phyloP scores from a whole-genome alignment of 2,888 invertebrate species.

The Pycnomerus fuliginosus region DNA sequence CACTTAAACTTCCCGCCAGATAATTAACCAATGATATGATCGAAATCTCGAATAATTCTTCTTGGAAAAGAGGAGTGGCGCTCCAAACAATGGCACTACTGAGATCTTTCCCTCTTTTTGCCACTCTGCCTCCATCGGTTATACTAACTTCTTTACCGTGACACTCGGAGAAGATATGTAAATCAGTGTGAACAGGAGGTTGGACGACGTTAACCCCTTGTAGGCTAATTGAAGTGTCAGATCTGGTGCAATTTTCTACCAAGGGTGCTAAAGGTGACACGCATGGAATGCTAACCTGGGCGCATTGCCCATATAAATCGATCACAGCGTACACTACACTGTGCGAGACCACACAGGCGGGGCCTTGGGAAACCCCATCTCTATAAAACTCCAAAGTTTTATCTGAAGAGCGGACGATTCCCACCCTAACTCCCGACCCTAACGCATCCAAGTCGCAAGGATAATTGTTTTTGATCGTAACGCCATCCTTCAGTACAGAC shows the following conservation, averaged over 20 bases:
- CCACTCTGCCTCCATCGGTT: constrained; percentile 61
- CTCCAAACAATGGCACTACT: constrained; percentile 64
- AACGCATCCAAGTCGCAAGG: constrained; percentile 82
- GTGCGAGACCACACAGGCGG: constrained; percentile 78
- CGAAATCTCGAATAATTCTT: constrained; percentile 79
- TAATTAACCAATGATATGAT: constrained; percentile 63
- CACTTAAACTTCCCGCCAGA: constrained; percentile 72
- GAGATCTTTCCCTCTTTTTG: constrained; percentile 57
- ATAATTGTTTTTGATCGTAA: constrained; percentile 81
- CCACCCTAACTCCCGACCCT: constrained; percentile 75
- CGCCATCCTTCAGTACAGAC: constrained; percentile 88
- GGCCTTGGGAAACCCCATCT: constrained; percentile 84
- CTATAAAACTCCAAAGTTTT: constrained; percentile 82
- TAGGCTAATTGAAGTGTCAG: constrained; percentile 49
- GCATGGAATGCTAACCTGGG: constrained; percentile 69
- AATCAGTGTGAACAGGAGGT: constrained; percentile 45
- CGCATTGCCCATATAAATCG: constrained; percentile 92
- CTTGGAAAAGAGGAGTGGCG: constrained; percentile 67
- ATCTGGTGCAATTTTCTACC: constrained; percentile 42
- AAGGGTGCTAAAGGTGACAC: constrained; percentile 46
- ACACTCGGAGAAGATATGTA: constrained; percentile 60
- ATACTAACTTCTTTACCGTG: constrained; percentile 71
- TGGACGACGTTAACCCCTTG: constrained; percentile 46
- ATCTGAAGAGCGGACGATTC: constrained; percentile 85
- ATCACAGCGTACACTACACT: constrained; percentile 89